These are phyloP conservation scores for Zygogramma bicolorata DNA, from an alignment of 2,888 invertebrate genomes.

Conservation along the genomic window DNA sequence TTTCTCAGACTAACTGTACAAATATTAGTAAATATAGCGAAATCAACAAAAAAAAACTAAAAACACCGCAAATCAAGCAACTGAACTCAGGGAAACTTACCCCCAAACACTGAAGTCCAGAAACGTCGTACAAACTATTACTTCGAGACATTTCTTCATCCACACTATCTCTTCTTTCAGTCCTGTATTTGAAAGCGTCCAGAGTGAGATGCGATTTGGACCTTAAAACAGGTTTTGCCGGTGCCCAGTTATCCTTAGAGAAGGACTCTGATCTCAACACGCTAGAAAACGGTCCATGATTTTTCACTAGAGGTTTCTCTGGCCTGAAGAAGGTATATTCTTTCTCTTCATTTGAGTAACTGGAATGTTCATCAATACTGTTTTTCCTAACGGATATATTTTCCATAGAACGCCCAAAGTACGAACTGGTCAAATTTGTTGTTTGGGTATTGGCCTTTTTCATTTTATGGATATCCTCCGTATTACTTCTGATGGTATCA, in stretches of 20 bases:
- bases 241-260: slow-evolving; percentile 58
- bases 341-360: slow-evolving; percentile 37
- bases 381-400: slow-evolving; percentile 54
- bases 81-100: slow-evolving; percentile 58
- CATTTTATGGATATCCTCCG: slow-evolving; percentile 49
- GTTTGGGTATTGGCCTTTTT: slow-evolving; percentile 36
- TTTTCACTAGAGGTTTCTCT: slow-evolving; percentile 25
- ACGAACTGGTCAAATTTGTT: slow-evolving; percentile 30
- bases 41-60: no score
- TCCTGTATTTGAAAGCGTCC: slow-evolving; percentile 56
- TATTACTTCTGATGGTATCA: slow-evolving; percentile 64
- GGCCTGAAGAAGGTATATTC: slow-evolving; percentile 58
- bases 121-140: slow-evolving; percentile 65
- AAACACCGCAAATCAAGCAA: no score
- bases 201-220: slow-evolving; percentile 67
- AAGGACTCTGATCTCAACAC: slow-evolving; percentile 62
- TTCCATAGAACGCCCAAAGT: slow-evolving; percentile 56
- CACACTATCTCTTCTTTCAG: slow-evolving; percentile 38
- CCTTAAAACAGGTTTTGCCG: slow-evolving; percentile 63
- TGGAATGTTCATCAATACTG: slow-evolving; percentile 36
- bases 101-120: slow-evolving; percentile 67
- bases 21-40: no score
- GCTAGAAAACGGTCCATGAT: slow-evolving; percentile 5
- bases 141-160: slow-evolving; percentile 58
- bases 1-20: no score